Evolutionary conservation across 2,888 invertebrate genomes (phyloP), one percentile per base, ranked within the genome.

Genomic region (Junonia oenone): DNA sequence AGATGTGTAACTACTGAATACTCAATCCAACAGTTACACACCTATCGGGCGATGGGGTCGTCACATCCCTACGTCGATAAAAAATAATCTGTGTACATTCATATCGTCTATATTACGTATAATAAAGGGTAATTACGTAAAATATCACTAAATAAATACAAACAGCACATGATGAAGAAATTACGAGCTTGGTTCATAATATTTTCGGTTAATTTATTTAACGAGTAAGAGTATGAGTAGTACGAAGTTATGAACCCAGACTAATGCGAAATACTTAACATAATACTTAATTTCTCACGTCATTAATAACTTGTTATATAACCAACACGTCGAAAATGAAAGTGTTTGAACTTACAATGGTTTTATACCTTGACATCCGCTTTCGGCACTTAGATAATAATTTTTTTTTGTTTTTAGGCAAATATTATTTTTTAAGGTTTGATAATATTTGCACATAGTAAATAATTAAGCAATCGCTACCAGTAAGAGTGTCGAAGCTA

Each of bases 331-430:
- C 35, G 35, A 55, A 56, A 56, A 56, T 52, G 56, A 56, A 56
- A 56, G 56, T 56, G 43, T 52, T 52, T 56, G 43, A 51, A 51
- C 45, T 35, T 51, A 48, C 47, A 50, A 55, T 46, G 33, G 45
- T 13, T 43, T 50, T 38, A 9, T 31, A 15, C 35, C 29, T 19
- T 37, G 45, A 47, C 33, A 47, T 56, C 51, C 56, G 52, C 47
- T 43, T 43, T 37, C 51, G 26, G 19, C 22, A 43, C 29, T 48
- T 52, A 52, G 33, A 52, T 11, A 33, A 56, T 47, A 13, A 14
- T 40, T 40, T 48, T 47, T 56, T 33, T 46, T 8, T 43, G 2
- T 26, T 11, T n/a, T 37, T 14, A 37, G 37, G 37, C 15, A 0
- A 43, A 43, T 1, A 11, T 5, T 22, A 22, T 37, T 37, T 15